phyloP scores from a whole-genome alignment of 2,113 vertebrate genomes.

The Numenius arquata region DNA sequence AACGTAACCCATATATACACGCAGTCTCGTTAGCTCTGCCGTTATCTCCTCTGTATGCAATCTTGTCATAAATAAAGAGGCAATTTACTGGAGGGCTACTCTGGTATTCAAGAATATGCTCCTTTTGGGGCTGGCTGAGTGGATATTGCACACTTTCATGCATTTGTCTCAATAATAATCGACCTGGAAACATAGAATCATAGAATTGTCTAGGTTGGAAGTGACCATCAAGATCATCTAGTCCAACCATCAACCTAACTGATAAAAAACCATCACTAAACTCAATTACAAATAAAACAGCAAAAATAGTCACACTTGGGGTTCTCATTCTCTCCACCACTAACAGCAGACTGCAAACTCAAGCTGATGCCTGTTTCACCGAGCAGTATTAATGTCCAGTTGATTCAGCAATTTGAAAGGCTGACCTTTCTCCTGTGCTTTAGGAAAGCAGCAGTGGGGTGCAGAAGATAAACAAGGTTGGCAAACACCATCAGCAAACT shows the following conservation, averaged over 20 bases:
- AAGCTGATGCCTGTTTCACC: neutral
- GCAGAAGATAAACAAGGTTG: neutral
- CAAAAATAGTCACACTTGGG: neutral
- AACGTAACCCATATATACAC: neutral
- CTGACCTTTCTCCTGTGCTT: neutral
- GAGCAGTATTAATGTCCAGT: neutral
- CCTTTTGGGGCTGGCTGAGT: neutral
- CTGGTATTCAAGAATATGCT: neutral
- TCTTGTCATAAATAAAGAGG: conserved; percentile 15
- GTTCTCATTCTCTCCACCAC: neutral
- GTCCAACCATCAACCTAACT: too few relatives aligned
- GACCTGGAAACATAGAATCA: neutral
- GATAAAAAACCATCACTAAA: neutral
- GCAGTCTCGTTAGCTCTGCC: neutral
- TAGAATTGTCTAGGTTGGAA: too few relatives aligned
- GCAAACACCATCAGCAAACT: neutral
- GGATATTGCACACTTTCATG: neutral
- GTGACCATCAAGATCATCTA: too few relatives aligned
- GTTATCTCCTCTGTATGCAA: neutral
- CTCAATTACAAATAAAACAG: neutral
- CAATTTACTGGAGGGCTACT: neutral
- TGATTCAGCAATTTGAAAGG: neutral
- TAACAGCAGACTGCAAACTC: neutral
- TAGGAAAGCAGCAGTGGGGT: neutral
- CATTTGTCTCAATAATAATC: neutral